phyloP scores from a whole-genome alignment of 2,113 vertebrate genomes.

The Corythaeola cristata region DNA sequence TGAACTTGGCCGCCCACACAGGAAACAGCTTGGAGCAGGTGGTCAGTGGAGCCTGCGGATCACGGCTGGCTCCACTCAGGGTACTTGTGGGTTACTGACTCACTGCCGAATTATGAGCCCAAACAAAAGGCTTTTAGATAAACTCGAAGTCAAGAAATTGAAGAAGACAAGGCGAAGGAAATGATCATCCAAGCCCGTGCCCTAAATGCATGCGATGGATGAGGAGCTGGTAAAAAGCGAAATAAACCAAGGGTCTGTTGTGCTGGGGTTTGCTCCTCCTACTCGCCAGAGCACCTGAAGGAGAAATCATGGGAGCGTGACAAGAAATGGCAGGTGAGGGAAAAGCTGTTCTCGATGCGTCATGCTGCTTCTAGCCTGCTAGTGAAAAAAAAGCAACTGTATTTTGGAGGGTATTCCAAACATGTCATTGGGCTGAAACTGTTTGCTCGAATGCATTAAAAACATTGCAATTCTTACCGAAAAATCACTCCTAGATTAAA shows the following conservation, averaged over 20 bases:
- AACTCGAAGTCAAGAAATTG: constrained; percentile 6
- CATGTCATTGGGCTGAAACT: background rate
- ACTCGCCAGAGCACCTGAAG: background rate
- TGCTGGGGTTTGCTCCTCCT: background rate
- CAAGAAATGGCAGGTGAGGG: constrained; percentile 12
- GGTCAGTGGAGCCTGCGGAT: constrained; percentile 59
- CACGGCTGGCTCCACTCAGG: constrained; percentile 56
- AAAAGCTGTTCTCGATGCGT: background rate
- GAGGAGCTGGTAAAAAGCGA: background rate
- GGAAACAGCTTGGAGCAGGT: constrained; percentile 76
- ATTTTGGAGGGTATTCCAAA: background rate
- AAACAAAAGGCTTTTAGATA: constrained; percentile 73
- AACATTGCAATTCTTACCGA: background rate
- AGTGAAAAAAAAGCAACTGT: background rate
- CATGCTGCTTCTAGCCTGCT: background rate
- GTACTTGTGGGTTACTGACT: constrained; percentile 77
- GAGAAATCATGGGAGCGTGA: background rate
- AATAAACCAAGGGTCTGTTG: background rate
- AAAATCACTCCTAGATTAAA: background rate
- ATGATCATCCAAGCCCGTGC: background rate
- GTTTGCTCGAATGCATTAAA: background rate
- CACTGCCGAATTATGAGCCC: constrained; percentile 62
- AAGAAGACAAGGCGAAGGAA: constrained; percentile 29
- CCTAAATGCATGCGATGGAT: background rate
- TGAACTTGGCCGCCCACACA: constrained; percentile 63